Percentiles rank a stretch among this genome's conserved stretches.
These are phyloP conservation scores for Cephalophus harveyi DNA, from an alignment of 2,113 vertebrate species.

Conservation along the genomic window DNA sequence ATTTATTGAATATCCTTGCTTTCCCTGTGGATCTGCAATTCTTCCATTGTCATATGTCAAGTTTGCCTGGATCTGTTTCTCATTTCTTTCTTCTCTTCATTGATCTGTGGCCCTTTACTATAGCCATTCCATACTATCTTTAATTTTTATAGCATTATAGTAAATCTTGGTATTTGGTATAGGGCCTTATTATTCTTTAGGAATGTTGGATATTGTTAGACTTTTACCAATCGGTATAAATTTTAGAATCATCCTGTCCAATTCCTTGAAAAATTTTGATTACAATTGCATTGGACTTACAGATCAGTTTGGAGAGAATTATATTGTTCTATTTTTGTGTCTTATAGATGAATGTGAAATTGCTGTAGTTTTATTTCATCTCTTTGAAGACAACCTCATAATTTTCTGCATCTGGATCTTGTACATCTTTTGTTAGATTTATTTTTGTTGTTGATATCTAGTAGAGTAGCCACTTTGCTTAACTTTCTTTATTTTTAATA, in stretches of 20 bases:
- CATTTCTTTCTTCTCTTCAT: not conserved
- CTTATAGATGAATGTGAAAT: not conserved
- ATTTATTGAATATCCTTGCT: not conserved
- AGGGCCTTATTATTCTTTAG: not conserved
- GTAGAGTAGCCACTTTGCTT: not conserved
- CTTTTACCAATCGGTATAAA: not conserved
- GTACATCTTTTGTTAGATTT: not conserved
- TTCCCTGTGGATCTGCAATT: not conserved
- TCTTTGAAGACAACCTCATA: not conserved
- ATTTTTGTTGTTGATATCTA: not conserved
- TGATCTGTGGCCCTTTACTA: not conserved
- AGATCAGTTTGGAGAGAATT: not conserved
- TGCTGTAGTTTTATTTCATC: not conserved
- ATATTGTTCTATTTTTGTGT: not conserved
- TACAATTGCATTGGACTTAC: not conserved
- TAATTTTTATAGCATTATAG: not conserved
- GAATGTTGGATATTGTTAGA: slow-evolving; percentile 1
- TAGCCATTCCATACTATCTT: not conserved
- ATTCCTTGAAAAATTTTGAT: slow-evolving; percentile 18
- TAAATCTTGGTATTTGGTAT: not conserved
- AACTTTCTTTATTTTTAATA: not conserved
- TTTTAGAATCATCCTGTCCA: not conserved
- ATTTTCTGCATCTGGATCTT: not conserved
- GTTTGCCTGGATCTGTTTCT: not conserved
- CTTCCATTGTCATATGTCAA: not conserved